phyloP scores from a whole-genome alignment of 2,113 vertebrate genomes.

The Gadus macrocephalus region DNA sequence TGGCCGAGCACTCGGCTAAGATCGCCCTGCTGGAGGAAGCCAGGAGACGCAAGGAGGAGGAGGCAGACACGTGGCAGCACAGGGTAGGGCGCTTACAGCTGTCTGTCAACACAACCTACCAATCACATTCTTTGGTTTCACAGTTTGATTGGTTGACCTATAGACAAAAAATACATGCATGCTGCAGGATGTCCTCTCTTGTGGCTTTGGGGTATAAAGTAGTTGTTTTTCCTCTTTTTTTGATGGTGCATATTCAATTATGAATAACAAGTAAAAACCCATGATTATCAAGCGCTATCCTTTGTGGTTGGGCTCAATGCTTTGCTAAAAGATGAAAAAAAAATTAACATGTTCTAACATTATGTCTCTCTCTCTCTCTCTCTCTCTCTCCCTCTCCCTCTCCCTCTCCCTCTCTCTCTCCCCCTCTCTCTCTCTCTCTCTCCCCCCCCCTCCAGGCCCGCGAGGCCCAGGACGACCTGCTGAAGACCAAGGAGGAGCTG shows the following conservation, averaged over 20 bases:
- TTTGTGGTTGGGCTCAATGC: too few species aligned
- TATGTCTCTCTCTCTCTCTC: neutral
- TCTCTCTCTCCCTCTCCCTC: neutral
- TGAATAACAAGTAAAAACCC: too few species aligned
- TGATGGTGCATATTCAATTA: too few species aligned
- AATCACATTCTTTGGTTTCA: neutral
- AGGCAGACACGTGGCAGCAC: constrained; percentile 86
- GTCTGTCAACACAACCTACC: too few species aligned
- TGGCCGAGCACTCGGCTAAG: constrained; percentile 84
- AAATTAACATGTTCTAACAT: too few species aligned
- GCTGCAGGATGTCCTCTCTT: too few species aligned
- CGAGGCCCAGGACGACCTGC: constrained; percentile 84
- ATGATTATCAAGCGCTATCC: too few species aligned
- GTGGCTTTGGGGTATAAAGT: neutral
- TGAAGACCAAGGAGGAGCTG: constrained; percentile 89
- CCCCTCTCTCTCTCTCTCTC: neutral
- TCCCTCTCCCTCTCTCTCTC: neutral
- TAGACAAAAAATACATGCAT: too few species aligned
- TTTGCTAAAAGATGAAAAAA: too few species aligned
- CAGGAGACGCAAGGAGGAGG: constrained; percentile 82
- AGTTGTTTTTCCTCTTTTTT: neutral
- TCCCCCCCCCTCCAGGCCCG: constrained; percentile 70
- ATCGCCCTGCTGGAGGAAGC: constrained; percentile 89
- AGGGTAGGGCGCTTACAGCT: constrained; percentile 70
- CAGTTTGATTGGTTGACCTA: too few species aligned